Evolutionary conservation across 2,113 vertebrate species (phyloP), one percentile per base, ranked within the genome.

Genomic region (Hepsetus odoe): DNA sequence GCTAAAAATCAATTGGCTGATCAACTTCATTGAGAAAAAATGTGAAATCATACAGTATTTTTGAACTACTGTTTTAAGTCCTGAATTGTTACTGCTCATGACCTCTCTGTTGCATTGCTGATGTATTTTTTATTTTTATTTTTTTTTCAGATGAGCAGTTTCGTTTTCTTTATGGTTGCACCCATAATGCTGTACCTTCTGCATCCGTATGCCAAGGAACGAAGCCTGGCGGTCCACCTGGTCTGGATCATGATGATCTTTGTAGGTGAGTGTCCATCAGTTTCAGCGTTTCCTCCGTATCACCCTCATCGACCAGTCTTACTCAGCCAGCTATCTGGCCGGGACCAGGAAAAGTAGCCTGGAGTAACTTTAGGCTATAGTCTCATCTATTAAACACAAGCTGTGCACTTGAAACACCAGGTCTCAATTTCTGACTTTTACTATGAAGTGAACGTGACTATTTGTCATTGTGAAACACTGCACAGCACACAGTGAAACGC

Each of bases 141-240:
- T 51, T 44, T 55, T 5, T 84, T 80, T 69, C 89, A 99, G 98
- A 89, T 96, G 87, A 98, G 96, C 94, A 99, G 94, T 86, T 89
- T 96, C 7, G n/a, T 89, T 67, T 99, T 98, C 90, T 92, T 99
- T 8, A 33, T 96, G 32, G 81, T 98, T 16, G 89, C 95, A 0
- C 96, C 96, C 0, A 85, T 94, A 22, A 94, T 98, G 93, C 89
- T 96, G 56, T 94, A 94, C 88, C 93, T 98, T 65, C 91, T 96
- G 77, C 89, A 91, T 20, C 92, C 96, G 0, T 98, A 99, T 0
- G 84, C 92, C 42, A 90, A 89, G 87, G 92, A 93, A 64, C 92
- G 94, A 0, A 87, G 92, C 12, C 5, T 91, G 80, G 91, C 88
- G 0, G 35, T 96, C 49, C 94, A 96, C 0, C 1, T 88, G 0